Base-by-base conservation (phyloP, 2,113 vertebrate genomes). In the Isichthys henryi region DNA sequence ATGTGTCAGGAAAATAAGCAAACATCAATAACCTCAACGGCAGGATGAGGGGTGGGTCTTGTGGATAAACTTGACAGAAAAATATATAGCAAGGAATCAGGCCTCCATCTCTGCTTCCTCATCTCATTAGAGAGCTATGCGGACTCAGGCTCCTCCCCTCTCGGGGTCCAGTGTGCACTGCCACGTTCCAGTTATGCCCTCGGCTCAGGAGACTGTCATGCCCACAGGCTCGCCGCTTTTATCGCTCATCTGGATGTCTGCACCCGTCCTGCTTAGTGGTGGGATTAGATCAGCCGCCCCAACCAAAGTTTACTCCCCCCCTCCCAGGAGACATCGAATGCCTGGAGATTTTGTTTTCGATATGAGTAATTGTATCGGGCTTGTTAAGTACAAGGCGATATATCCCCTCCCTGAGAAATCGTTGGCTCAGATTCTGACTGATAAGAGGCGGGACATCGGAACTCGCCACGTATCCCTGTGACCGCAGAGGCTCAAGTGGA, bases 351-450 rank as follows among this genome's bases (percentile, higher is more conserved):
- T 89, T 90, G 92, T 93, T 93, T 95, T 94, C 95, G 94, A 96
- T 95, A 96, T 93, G 86, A 92, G 94, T 95, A 96, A 96, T 95
- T 96, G 94, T 95, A 95, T 96, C 95, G 95, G 95, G 95, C 94
- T 96, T 95, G 94, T 93, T 95, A 94, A 95, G 93, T 93, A 94
- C 92, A 93, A 93, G 92, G 91, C 92, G 95, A 94, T 96, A 96
- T 96, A 95, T 96, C 95, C 95, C 90, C 80, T 0, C 21, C 87
- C 92, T 93, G 62, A 91, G 91, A 95, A 96, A 95, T 95, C 94
- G 93, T 92, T 89, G 91, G 86, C 89, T 53, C 52, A 87, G 86
- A 87, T 80, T 8, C 49, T 93, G 43, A 85, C 89, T 0, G 90
- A 95, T 94, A 94, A 94, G 93, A 88, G 91, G 89, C 23, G 31